Percentiles rank a stretch among this genome's conserved stretches.
phyloP scores from a whole-genome alignment of 2,797 vertebrate species.

The Coracias cyanogaster region DNA sequence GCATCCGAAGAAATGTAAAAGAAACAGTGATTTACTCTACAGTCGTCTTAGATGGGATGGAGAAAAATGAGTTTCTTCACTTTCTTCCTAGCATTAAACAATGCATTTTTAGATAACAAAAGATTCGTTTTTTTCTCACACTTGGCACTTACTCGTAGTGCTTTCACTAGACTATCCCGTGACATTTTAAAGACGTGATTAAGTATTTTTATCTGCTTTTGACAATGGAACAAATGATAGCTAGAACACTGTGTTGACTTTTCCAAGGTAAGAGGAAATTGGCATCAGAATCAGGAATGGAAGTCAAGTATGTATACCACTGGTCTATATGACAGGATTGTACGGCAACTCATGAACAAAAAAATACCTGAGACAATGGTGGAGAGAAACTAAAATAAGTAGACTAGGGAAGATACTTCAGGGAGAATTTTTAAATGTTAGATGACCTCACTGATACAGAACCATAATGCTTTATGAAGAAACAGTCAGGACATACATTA shows the following conservation, averaged over 20 bases:
- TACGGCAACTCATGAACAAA: not conserved
- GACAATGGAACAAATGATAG: not conserved
- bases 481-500: not conserved
- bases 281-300: not conserved
- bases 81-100: not conserved
- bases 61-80: not conserved
- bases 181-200: not conserved
- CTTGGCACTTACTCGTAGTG: not conserved
- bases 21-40: not conserved
- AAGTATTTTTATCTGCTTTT: not conserved
- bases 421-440: not conserved
- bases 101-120: not conserved
- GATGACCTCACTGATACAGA: not conserved
- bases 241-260: not conserved
- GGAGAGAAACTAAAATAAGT: not conserved
- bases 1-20: not conserved
- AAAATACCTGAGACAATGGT: not conserved
- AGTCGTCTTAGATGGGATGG: not conserved
- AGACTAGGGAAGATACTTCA: not conserved
- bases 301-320: accelerated
- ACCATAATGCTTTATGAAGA: not conserved
- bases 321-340: not conserved
- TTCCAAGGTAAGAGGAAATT: not conserved
- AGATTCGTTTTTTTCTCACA: not conserved
- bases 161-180: not conserved